Conservation (phyloP, 2,113 vertebrate genomes). For the Ovis aries region DNA sequence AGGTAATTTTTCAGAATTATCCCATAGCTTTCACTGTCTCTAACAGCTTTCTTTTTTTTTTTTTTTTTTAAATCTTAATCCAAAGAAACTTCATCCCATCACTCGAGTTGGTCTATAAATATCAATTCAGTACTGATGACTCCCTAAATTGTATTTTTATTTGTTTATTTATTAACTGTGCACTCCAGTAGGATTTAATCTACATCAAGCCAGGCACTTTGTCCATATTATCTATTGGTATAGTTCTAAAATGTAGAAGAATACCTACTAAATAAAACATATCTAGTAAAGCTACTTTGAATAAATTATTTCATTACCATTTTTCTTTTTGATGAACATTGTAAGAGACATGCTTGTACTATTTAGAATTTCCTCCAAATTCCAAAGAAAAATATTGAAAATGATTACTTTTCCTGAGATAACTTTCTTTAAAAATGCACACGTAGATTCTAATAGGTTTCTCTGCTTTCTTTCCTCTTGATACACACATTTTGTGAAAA, state of each 20-base stretch:
- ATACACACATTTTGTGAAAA: not conserved
- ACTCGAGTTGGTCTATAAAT: not conserved
- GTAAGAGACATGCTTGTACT: not conserved
- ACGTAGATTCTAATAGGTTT: not conserved
- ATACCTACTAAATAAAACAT: not conserved
- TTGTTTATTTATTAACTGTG: slow-evolving; percentile 7
- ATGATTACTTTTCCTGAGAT: not conserved
- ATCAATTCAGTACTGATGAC: not conserved
- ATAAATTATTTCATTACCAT: not conserved
- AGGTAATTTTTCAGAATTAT: not conserved
- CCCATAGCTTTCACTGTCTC: not conserved
- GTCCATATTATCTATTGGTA: not conserved
- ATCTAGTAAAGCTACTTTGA: not conserved
- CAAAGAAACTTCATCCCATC: not conserved
- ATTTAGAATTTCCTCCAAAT: not conserved
- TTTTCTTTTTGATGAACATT: not conserved
- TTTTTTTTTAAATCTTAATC: not conserved
- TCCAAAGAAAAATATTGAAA: not conserved
- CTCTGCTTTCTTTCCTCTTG: not conserved
- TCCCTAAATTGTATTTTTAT: not conserved
- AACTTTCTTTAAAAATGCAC: not conserved
- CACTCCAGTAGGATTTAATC: not conserved
- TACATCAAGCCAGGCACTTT: not conserved
- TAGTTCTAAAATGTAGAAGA: not conserved
- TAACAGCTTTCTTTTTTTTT: not conserved